phyloP scores from a whole-genome alignment of 1,140 invertebrate genomes.

The Zaprionus ornatus region DNA sequence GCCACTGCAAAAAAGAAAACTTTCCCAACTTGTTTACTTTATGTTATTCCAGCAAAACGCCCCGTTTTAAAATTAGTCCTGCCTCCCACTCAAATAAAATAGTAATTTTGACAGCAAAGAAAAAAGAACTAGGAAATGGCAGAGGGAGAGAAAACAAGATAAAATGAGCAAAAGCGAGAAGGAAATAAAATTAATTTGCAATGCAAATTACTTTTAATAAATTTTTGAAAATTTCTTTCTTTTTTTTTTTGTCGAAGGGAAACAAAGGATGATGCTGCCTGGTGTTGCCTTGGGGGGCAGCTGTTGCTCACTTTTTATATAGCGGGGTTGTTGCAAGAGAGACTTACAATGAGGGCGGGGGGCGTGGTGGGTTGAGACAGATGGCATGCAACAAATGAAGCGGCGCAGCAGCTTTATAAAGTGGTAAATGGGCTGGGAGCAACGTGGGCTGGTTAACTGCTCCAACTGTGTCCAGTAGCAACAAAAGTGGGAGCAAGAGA shows the following conservation, averaged over 20 bases:
- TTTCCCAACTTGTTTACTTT: conserved; percentile 5
- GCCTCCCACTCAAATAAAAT: conserved; percentile 35
- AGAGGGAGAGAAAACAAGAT: conserved; percentile 28
- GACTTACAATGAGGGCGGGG: neutral
- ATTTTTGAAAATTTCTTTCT: conserved; percentile 52
- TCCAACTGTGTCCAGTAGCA: neutral
- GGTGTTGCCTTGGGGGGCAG: conserved; percentile 10
- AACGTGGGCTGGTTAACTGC: neutral
- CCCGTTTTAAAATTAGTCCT: neutral
- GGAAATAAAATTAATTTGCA: conserved; percentile 75
- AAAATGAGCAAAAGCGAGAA: neutral
- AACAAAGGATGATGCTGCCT: neutral
- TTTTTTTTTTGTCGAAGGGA: conserved; percentile 23
- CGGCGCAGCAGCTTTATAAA: conserved; percentile 37
- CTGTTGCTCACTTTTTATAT: conserved; percentile 28
- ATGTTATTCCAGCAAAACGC: neutral
- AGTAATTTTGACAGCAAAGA: conserved; percentile 37
- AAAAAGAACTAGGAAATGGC: conserved; percentile 38
- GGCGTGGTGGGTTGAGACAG: neutral
- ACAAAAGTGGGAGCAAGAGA: neutral
- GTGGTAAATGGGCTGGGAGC: conserved; percentile 22
- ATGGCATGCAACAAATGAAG: conserved; percentile 44
- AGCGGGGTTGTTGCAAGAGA: neutral
- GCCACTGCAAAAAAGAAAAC: neutral
- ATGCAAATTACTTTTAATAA: conserved; percentile 72